Evolutionary conservation across 2,797 vertebrate genomes (phyloP).

Genomic region (Gymnothorax reevesii): DNA sequence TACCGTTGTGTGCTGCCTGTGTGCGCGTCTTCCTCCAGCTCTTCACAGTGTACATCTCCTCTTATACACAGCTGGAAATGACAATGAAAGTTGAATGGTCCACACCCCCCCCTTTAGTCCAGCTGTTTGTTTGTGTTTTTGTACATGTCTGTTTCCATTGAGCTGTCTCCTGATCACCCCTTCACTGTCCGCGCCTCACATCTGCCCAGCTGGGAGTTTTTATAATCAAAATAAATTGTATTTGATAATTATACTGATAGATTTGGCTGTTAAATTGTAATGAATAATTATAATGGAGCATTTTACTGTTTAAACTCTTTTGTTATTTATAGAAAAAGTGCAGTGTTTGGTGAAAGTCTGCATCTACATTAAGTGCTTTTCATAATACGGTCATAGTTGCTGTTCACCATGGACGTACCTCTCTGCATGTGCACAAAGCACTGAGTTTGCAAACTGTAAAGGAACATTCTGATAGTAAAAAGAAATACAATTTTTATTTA

Average conservation of each 20-base stretch:
- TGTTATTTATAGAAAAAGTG: neutral
- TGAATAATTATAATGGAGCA: too few species aligned
- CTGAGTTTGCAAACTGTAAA: neutral
- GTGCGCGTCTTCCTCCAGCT: constrained; percentile 63
- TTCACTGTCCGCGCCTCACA: constrained; percentile 66
- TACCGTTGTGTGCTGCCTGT: neutral
- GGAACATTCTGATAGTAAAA: neutral
- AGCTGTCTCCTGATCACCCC: constrained; percentile 30
- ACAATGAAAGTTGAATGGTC: constrained; percentile 74
- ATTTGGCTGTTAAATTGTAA: too few species aligned
- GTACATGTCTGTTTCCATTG: constrained; percentile 35
- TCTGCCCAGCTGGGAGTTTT: constrained; percentile 62
- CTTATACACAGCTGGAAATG: constrained; percentile 74
- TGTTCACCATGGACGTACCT: neutral
- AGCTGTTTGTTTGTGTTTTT: constrained; percentile 51
- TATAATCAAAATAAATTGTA: too few species aligned
- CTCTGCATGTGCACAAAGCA: neutral
- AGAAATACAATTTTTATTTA: neutral
- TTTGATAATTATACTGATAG: too few species aligned
- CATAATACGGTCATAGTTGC: neutral
- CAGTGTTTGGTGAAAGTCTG: neutral
- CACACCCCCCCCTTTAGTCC: constrained; percentile 55
- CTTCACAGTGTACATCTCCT: constrained; percentile 73
- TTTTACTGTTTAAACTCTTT: neutral
- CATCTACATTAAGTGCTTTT: neutral